Conservation (phyloP, 35 echinoderm and acorn worm species). For the Ophiothrix spiculata region DNA sequence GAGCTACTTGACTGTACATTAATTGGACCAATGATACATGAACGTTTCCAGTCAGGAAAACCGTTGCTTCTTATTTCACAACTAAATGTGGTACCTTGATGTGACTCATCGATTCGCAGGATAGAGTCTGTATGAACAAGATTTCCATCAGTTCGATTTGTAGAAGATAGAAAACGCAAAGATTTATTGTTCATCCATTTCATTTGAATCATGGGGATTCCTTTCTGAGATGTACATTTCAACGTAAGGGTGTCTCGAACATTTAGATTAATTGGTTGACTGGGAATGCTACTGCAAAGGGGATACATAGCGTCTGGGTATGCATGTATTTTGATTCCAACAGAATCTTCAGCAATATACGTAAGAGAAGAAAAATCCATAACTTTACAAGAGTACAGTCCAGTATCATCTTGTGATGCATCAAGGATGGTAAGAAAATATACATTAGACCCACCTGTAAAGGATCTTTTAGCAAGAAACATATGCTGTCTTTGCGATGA, state of each 20-base stretch:
- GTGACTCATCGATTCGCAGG: neutral
- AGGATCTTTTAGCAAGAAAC: neutral
- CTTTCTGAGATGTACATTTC: neutral
- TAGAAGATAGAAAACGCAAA: neutral
- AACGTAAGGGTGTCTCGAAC: neutral
- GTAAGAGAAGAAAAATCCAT: neutral
- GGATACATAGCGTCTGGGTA: neutral
- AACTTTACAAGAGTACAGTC: neutral
- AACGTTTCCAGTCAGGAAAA: neutral
- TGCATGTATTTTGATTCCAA: neutral
- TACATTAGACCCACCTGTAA: neutral
- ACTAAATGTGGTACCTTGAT: neutral
- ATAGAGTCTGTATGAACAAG: neutral
- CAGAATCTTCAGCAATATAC: neutral
- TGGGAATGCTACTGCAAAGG: neutral
- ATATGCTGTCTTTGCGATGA: neutral
- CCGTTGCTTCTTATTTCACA: neutral
- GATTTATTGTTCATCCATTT: neutral
- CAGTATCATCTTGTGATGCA: neutral
- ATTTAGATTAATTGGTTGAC: neutral
- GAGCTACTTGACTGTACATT: neutral
- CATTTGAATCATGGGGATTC: neutral
- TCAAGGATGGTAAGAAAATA: neutral
- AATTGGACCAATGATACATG: neutral
- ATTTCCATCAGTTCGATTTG: neutral